Base-by-base conservation (phyloP, 2,888 invertebrate genomes). In the Tuta absoluta region DNA sequence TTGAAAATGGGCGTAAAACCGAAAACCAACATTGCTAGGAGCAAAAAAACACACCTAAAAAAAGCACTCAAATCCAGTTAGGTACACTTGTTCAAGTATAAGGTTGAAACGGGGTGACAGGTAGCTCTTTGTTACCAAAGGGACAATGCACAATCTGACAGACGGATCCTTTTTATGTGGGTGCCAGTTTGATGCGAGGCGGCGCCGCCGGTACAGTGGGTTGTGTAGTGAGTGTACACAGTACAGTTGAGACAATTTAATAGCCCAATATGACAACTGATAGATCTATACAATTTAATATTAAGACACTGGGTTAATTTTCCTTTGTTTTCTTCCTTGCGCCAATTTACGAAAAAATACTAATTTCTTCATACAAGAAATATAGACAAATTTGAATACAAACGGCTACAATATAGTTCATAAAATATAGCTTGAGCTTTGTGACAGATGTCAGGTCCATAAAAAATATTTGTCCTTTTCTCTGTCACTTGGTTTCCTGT, bases 91-190 rank as follows among this genome's bases (percentile, higher is more conserved):
- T 45, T 17, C 77, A 78, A 77, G 77, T 77, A 80, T 70, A 75
- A 67, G 72, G 72, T 68, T 74, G 67, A 24, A 14, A 10, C 10
- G 45, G 63, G 72, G 69, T 75, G 82, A 85, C 85, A 87, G 86
- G 85, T 85, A 85, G 80, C 76, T 70, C 80, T 80, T 86, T 82
- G 83, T 82, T 77, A 71, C 14, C 69, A 72, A 72, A 68, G 72
- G 72, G 77, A 82, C 83, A 84, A 84, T 82, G 73, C 68, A 72
- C 76, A 75, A 75, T 65, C 67, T 68, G 67, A 69, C 67, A 65
- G 63, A 64, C 63, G 33, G 64, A 61, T 8, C 56, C 23, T 63
- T 58, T 53, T 37, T 56, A 56, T 58, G 57, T 58, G 38, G 37
- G 38, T 21, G 58, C 37, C 21, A 14, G 23, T 14, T 3, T n/a